phyloP scores from a whole-genome alignment of 2,888 invertebrate species.

The Habroteleia sp. region DNA sequence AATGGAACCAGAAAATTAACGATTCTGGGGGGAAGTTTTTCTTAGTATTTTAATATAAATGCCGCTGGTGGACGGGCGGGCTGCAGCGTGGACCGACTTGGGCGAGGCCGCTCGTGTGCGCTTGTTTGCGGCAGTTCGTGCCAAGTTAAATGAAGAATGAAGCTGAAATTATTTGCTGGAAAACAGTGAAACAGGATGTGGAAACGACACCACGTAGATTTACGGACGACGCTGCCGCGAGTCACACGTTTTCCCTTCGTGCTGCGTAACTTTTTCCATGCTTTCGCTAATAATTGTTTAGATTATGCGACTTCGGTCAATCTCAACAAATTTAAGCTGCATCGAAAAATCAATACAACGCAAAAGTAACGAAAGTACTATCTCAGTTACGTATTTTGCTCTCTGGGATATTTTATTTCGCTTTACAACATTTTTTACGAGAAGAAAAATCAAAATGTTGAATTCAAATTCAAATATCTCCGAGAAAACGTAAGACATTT shows the following conservation, averaged over 20 bases:
- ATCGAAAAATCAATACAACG: too few species aligned
- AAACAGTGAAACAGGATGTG: slow-evolving; percentile 81
- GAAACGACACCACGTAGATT: slow-evolving; percentile 80
- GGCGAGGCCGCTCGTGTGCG: slow-evolving; percentile 69
- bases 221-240: slow-evolving; percentile 71
- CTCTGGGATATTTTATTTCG: too few species aligned
- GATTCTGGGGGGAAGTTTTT: slow-evolving; percentile 80
- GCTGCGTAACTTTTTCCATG: slow-evolving; percentile 46
- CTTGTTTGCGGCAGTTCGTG: slow-evolving; percentile 81
- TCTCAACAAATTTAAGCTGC: too few species aligned
- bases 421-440: too few species aligned
- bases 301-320: slow-evolving; percentile 5
- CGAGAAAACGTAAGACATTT: too few species aligned
- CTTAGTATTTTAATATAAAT: slow-evolving; percentile 81
- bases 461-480: too few species aligned
- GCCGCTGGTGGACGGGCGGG: slow-evolving; percentile 73
- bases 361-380: too few species aligned
- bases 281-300: slow-evolving; percentile 37
- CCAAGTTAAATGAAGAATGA: slow-evolving; percentile 81
- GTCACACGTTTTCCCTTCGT: slow-evolving; percentile 58
- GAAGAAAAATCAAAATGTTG: too few species aligned
- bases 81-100: slow-evolving; percentile 64
- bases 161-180: slow-evolving; percentile 81
- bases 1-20: slow-evolving; percentile 82
- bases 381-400: too few species aligned